Evolutionary conservation across 2,888 invertebrate genomes (phyloP).

Genomic region (Dicyrtomina minuta): DNA sequence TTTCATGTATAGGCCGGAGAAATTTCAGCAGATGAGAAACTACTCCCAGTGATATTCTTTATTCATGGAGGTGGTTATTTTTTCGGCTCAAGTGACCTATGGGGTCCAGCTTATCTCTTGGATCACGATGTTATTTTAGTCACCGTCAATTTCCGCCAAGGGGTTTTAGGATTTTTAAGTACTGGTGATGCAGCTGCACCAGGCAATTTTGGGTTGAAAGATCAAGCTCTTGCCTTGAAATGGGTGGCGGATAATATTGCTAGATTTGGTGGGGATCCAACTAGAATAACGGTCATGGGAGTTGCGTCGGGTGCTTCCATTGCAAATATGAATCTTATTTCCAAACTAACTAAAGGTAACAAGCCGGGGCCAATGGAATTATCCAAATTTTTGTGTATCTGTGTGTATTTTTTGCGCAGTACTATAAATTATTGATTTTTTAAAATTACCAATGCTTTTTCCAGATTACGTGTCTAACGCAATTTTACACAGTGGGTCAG

Average conservation of each 20-base stretch:
- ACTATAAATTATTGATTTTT: no score
- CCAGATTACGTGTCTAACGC: conserved; percentile 33
- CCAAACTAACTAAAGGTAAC: conserved; percentile 27
- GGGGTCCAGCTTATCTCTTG: conserved; percentile 44
- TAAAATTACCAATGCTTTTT: conserved; percentile 8
- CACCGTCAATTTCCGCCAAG: conserved; percentile 32
- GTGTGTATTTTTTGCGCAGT: background rate
- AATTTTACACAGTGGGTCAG: conserved; percentile 42
- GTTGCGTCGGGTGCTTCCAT: conserved; percentile 36
- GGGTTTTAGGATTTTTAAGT: conserved; percentile 40
- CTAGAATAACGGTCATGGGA: conserved; percentile 43
- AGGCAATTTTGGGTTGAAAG: conserved; percentile 42
- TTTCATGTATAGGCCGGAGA: background rate
- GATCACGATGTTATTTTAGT: conserved; percentile 45
- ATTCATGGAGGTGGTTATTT: conserved; percentile 46
- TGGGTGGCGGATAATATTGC: conserved; percentile 39
- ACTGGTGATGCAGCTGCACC: conserved; percentile 37
- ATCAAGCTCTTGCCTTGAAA: conserved; percentile 37
- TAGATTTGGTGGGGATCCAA: conserved; percentile 38
- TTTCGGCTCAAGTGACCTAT: conserved; percentile 31
- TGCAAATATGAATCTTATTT: conserved; percentile 36
- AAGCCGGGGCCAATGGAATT: no score
- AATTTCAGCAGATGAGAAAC: background rate
- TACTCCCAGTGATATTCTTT: conserved; percentile 42
- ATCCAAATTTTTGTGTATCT: background rate